A percentile compares a stretch with the other conserved stretches of the same genome.
phyloP scores from a whole-genome alignment of 2,113 vertebrate genomes.

The Festucalex cinctus region DNA sequence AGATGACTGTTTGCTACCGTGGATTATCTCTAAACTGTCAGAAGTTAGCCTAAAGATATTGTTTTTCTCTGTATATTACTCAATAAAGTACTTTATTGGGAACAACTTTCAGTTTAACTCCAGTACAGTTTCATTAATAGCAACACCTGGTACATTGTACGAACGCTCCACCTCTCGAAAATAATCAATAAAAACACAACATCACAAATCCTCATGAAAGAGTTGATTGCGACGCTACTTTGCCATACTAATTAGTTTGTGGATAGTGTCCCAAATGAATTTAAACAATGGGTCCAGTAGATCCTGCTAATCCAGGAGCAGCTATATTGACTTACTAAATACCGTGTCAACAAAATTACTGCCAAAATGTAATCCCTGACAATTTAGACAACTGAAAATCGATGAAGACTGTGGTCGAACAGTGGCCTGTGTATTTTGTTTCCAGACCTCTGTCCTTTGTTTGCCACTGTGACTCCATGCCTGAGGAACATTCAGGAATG shows the following conservation, averaged over 20 bases:
- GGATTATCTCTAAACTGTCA: conserved; percentile 2
- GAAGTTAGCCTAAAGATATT: background rate
- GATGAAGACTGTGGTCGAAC: conserved; percentile 32
- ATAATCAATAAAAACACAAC: background rate
- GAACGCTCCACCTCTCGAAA: background rate
- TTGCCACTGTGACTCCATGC: background rate
- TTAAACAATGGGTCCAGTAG: background rate
- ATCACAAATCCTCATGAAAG: background rate
- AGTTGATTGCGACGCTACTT: background rate
- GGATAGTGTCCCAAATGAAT: background rate
- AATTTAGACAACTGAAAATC: conserved; percentile 29
- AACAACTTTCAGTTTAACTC: background rate
- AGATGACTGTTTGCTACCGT: conserved; percentile 18
- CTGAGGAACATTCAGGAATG: background rate
- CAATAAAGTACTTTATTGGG: background rate
- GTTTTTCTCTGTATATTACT: background rate
- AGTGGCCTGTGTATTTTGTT: conserved; percentile 26
- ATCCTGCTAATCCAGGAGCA: conserved; percentile 12
- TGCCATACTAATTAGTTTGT: background rate
- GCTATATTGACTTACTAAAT: conserved; percentile 40
- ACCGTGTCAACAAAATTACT: conserved; percentile 41
- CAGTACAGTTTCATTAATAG: background rate
- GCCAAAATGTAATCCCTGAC: conserved; percentile 38
- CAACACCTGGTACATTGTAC: background rate
- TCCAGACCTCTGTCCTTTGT: background rate